Evolutionary conservation across 2,797 vertebrate genomes (phyloP).

Genomic region (Australoheros facetus): DNA sequence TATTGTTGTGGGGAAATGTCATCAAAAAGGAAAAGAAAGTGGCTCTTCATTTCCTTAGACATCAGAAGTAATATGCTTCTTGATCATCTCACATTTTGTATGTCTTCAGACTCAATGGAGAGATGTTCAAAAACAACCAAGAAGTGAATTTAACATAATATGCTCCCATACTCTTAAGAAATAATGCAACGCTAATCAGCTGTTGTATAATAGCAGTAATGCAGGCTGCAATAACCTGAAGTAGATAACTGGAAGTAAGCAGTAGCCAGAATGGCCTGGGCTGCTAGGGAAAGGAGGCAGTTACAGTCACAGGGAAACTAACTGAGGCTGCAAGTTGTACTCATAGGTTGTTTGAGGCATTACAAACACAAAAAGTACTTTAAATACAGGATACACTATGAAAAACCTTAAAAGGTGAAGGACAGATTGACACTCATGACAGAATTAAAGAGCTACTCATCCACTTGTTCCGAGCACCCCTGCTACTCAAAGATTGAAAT

Average conservation of each 20-base stretch:
- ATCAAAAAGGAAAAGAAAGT: background rate
- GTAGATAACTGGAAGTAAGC: conserved; percentile 14
- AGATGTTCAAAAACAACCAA: background rate
- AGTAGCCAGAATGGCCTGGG: conserved; percentile 24
- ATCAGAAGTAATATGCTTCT: background rate
- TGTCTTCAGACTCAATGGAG: background rate
- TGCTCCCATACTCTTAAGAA: background rate
- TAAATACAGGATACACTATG: conserved; percentile 19
- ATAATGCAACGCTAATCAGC: background rate
- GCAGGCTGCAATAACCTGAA: background rate
- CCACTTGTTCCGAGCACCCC: background rate
- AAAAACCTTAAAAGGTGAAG: conserved; percentile 14
- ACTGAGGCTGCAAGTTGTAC: conserved; percentile 47
- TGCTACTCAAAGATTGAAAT: conserved; percentile 15
- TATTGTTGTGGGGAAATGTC: background rate
- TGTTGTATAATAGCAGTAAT: background rate
- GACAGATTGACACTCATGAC: conserved; percentile 33
- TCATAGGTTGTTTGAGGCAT: conserved; percentile 16
- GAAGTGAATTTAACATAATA: background rate
- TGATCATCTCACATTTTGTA: background rate
- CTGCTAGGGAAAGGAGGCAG: conserved; percentile 15
- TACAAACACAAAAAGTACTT: conserved; percentile 16
- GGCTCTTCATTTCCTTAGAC: too few relatives aligned
- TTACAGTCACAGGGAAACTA: conserved; percentile 52
- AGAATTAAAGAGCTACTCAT: conserved; percentile 15